Conservation (phyloP, 2,888 invertebrate genomes). For the Ectobius pallidus region DNA sequence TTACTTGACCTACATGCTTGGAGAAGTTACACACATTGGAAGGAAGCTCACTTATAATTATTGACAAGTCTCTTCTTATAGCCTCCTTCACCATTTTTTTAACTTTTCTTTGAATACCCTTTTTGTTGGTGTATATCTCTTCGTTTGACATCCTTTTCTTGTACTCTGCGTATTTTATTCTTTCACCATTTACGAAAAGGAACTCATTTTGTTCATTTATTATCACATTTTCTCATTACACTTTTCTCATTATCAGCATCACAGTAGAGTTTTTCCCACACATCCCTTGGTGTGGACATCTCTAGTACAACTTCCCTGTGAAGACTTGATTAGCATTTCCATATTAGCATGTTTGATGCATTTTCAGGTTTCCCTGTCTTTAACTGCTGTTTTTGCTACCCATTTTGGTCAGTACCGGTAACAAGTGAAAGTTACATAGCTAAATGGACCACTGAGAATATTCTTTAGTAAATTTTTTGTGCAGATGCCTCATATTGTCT, state of each 20-base stretch:
- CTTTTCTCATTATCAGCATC: not conserved
- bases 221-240: not conserved
- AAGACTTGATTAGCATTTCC: not conserved
- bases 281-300: not conserved
- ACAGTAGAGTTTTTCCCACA: not conserved
- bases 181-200: not conserved
- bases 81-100: not conserved
- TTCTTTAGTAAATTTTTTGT: not conserved
- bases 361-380: not conserved
- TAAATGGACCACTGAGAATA: not conserved
- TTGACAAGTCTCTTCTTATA: not conserved
- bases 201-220: not conserved
- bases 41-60: too few species aligned
- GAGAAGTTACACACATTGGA: not conserved
- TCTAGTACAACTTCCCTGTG: not conserved
- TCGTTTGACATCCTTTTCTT: too few species aligned
- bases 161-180: not conserved
- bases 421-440: not conserved
- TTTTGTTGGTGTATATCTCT: not conserved
- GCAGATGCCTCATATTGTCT: not conserved
- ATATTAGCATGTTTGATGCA: not conserved
- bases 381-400: not conserved
- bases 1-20: not conserved
- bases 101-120: not conserved
- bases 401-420: not conserved